A percentile compares a stretch with the other conserved stretches of the same genome.
Conservation (phyloP, 1,140 invertebrate species). For the Sesamia nonagrioides region DNA sequence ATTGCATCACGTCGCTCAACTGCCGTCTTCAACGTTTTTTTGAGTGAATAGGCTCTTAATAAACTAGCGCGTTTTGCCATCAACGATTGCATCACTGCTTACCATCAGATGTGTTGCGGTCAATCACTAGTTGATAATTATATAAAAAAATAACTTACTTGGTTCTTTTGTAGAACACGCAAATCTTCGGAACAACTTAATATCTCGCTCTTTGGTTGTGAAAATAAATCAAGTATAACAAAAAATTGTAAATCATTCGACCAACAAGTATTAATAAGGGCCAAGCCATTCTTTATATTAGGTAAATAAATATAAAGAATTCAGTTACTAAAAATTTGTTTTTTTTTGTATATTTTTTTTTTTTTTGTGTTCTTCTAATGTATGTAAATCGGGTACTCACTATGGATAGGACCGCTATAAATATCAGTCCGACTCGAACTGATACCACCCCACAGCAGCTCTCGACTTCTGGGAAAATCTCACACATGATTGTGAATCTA, state of each 20-base stretch:
- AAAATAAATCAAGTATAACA: not conserved
- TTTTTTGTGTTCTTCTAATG: not conserved
- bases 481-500: slow-evolving; percentile 55
- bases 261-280: too few relatives aligned
- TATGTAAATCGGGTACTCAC: slow-evolving; percentile 55
- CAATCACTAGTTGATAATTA: not conserved
- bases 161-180: not conserved
- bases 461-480: slow-evolving; percentile 63
- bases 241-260: slow-evolving; percentile 6
- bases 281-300: slow-evolving; percentile 5
- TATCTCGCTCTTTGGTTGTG: not conserved
- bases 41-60: too few relatives aligned
- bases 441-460: slow-evolving; percentile 55
- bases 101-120: too few relatives aligned
- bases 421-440: slow-evolving; percentile 58
- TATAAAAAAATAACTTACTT: not conserved
- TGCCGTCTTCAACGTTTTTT: too few relatives aligned
- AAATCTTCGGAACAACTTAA: not conserved
- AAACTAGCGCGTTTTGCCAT: too few relatives aligned
- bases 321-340: not conserved
- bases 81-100: too few relatives aligned
- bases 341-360: not conserved
- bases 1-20: too few relatives aligned
- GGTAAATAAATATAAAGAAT: too few relatives aligned
- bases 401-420: slow-evolving; percentile 60